Base-by-base conservation (phyloP, 2,797 vertebrate genomes). In the Synanceia verrucosa region DNA sequence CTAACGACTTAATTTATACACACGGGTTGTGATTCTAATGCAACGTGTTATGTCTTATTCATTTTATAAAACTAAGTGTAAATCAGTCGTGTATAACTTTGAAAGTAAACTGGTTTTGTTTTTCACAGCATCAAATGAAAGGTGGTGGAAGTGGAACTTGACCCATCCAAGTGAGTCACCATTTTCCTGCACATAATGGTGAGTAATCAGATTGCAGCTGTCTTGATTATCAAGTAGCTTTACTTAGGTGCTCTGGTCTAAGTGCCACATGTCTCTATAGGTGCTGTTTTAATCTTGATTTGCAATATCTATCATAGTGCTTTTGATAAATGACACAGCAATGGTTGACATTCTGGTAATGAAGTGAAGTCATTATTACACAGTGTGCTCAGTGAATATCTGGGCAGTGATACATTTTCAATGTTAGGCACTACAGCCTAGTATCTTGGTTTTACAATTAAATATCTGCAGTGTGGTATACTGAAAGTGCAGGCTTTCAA, bases 141-240 rank as follows among this genome's bases (percentile, higher is more conserved):
- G 82, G 83, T 78, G 83, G 75, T 84, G 77, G 84, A 89, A 76
- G 88, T 88, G 90, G 88, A 91, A 87, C 87, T 89, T 89, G 88
- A 91, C 85, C 87, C 87, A 85, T 79, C 73, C 83, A 87, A 84
- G 86, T 86, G 88, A 93, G 87, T 91, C 89, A 93, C 87, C 88
- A 86, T 91, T 91, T 91, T 80, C 84, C 86, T 88, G 87, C 83
- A 81, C 80, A 89, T 86, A 89, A 92, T 92, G 88, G 91, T 93
- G 89, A 93, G 91, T 92, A 91, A 91, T 91, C 82, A 87, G 63
- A 84, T 84, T 86, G 86, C 79, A 87, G 74, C 82, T 86, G 79
- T 78, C 73, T 79, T 88, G 65, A 83, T 88, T 72, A 78, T 76
- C 65, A 59, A 61, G 55, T 68, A 65, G 67, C 65, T 83, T 74